Evolutionary conservation across 2,113 vertebrate genomes (phyloP), one percentile per base, ranked within the genome.

Genomic region (Megaptera novaeangliae): DNA sequence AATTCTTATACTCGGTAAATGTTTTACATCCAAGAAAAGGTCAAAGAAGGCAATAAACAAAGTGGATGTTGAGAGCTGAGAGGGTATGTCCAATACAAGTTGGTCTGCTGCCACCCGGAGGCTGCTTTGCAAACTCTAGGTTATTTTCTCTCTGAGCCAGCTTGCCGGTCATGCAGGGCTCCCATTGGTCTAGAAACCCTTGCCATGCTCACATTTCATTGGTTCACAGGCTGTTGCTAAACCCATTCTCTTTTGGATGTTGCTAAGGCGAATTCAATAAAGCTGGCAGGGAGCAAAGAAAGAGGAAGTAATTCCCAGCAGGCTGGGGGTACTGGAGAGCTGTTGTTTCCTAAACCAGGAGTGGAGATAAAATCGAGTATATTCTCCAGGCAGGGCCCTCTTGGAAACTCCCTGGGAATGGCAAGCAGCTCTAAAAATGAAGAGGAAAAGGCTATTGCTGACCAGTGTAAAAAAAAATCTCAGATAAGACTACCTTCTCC

Each of bases 21-120:
- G 17, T 72, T 87, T 92, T 52, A 52, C 18, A 75, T 39, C 12
- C 34, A 82, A 80, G 55, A 83, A 78, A 2, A 59, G 39, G 72
- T 72, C 8, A 39, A 59, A 85, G 71, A 78, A 49, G 78, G 21
- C 39, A 71, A 61, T 95, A 90, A 72, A 21, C n/a, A 64, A 66
- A 72, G 36, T 31, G 63, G 46, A 80, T 23, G 34, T 7, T 39
- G 66, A 86, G 20, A 85, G 10, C 46, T 2, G 1, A 83, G 36
- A 64, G 25, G 5, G 44, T 20, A n/a, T 55, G 52, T 21, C 59
- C 52, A 87, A 94, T 52, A 84, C 46, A 7, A 90, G 68, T 52
- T 68, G 39, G 75, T 96, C 31, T 96, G 96, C 97, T 97, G 97
- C 97, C 98, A 96, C 84, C 96, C 72, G 44, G 91, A 95, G 97